Percentiles rank a stretch among this genome's conserved stretches.
Evolutionary conservation across 2,113 vertebrate species (phyloP).

Genomic region (Lota lota): DNA sequence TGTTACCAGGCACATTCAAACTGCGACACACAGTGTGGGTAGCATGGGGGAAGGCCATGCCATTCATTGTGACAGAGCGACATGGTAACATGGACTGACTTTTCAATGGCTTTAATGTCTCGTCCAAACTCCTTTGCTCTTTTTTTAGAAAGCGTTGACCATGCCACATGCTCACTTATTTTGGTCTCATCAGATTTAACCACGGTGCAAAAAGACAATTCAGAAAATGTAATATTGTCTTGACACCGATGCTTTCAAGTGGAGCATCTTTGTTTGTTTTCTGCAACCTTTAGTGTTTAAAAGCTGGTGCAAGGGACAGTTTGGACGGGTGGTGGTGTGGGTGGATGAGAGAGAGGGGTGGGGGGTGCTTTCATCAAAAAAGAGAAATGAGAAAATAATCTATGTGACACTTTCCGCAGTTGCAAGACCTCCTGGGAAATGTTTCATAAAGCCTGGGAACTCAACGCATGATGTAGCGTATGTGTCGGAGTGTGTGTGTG

Average conservation of each 20-base stretch:
- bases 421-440: conserved; percentile 45
- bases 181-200: conserved; percentile 43
- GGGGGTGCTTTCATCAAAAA: conserved; percentile 46
- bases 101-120: conserved; percentile 26
- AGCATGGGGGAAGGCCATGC: no score
- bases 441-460: conserved; percentile 50
- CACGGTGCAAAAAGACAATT: conserved; percentile 40
- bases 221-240: conserved; percentile 38
- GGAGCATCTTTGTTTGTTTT: conserved; percentile 46
- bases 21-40: no score
- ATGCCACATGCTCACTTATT: conserved; percentile 25
- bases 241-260: conserved; percentile 48
- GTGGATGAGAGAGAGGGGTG: neutral
- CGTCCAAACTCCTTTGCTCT: conserved; percentile 34
- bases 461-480: neutral
- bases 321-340: no score
- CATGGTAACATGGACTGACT: neutral
- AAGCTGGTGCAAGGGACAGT: neutral
- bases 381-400: conserved; percentile 65
- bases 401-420: conserved; percentile 45
- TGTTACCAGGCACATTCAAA: neutral
- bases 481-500: neutral
- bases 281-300: conserved; percentile 24
- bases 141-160: conserved; percentile 28
- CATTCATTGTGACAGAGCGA: no score